Evolutionary conservation across 2,797 vertebrate species (phyloP), one percentile per base, ranked within the genome.

Genomic region (Morus bassanus): DNA sequence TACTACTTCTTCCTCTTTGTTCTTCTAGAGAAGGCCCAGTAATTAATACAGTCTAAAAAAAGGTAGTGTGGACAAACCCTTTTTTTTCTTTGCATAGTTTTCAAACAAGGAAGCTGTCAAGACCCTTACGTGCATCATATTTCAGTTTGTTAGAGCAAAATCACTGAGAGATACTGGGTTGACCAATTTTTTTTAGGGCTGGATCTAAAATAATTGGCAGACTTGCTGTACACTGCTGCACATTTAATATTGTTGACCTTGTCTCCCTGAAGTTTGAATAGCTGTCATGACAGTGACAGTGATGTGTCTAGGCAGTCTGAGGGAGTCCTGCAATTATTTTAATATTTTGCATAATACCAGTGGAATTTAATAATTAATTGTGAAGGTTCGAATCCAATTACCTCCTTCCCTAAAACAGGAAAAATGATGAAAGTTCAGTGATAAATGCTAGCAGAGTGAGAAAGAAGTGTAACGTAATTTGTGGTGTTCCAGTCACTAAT

Each of bases 41-140:
- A 85, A 93, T 95, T 93, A 92, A 95, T 95, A 77, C 30, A 64
- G 65, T 64, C 64, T 69, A 77, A 85, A 77, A 85, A 94, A 92
- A 57, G 9, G 9, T 65, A 43, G 23, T 23, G 24, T 85, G 88
- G 45, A 43, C 63, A 84, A 51, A 3, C 31, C 31, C 46, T 33
- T 80, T 60, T 67, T 64, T 56, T 54, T 4, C 35, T 82, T 81
- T 48, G 19, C 81, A 50, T 81, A 41, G 18, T 54, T 83, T 96
- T 93, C 82, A 81, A 56, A 48, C 59, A 22, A 43, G 18, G 18
- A 67, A 21, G 41, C 61, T 93, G 45, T 83, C 5, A 15, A 53
- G 76, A 65, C 27, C 22, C 31, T 43, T 79, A 53, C 2, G 0
- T 65, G 65, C 27, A 37, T 84, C 17, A 6, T 50, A 59, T 81